Base-by-base conservation (phyloP, 2,113 vertebrate genomes). In the Aplodontia rufa region DNA sequence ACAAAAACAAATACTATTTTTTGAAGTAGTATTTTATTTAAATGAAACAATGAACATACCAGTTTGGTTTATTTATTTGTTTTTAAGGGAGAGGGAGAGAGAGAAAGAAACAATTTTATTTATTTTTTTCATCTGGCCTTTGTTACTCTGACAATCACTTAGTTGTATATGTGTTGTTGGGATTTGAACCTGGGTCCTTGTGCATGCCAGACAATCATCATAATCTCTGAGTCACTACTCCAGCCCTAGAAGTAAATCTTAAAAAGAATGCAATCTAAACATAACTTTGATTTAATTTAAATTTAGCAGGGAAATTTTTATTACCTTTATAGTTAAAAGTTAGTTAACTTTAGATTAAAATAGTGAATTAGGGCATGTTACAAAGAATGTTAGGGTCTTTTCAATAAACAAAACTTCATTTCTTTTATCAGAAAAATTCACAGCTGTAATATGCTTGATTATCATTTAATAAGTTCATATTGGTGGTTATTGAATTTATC, bases 251-350 rank as follows among this genome's bases (percentile, higher is more conserved):
- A n/a, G n/a, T 49, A 71, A 89, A 72, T 89, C 69, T 87, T 91
- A 85, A 94, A 79, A 76, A 66, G 5, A 35, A 91, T 69, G 24
- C 42, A 86, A 89, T 72, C 12, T 90, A 91, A 97, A 78, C 35
- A 84, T 4, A 78, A 58, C 78, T 80, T 80, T n/a, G 51, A 79
- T 64, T 93, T 45, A 78, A 78, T 68, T 84, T 69, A 28, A 85
- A 58, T 79, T 58, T 26, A n/a, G 1, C 35, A 71, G 37, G 35
- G 22, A 72, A 49, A 71, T 62, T 75, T 91, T 84, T 81, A 89
- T 81, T 81, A 51, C n/a, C 22, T 14, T 55, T 71, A 75, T 45
- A 71, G 14, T 62, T 7, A n/a, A n/a, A n/a, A n/a, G 86, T 86
- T 81, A 89, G n/a, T 49, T 86, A 75, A 26, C 14, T 80, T 81